These are phyloP conservation scores for Halictus rubicundus DNA, from an alignment of 1,140 invertebrate genomes.

Conservation along the genomic window DNA sequence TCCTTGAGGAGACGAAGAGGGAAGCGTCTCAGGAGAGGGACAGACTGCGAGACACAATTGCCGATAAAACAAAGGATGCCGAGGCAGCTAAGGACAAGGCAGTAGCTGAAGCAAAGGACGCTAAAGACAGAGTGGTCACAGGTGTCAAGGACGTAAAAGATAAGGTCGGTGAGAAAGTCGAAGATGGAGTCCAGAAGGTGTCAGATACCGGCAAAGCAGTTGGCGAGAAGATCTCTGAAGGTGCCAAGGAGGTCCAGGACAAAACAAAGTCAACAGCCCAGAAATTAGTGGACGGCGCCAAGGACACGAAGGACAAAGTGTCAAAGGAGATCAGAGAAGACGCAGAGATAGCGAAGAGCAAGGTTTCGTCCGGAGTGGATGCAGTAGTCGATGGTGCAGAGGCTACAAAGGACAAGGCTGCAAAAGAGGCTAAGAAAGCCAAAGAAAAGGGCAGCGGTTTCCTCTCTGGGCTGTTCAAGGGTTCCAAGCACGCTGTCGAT, in stretches of 20 bases:
- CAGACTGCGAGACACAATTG: slow-evolving; percentile 19
- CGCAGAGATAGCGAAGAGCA: neutral
- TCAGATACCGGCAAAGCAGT: slow-evolving; percentile 31
- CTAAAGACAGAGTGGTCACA: slow-evolving; percentile 17
- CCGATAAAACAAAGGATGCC: slow-evolving; percentile 51
- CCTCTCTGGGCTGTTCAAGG: slow-evolving; percentile 65
- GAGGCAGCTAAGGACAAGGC: slow-evolving; percentile 37
- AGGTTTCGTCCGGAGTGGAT: neutral
- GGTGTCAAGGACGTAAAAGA: slow-evolving; percentile 39
- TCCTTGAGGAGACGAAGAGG: slow-evolving; percentile 52
- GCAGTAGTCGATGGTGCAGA: neutral
- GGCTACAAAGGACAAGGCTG: slow-evolving; percentile 36
- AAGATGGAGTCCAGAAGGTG: slow-evolving; percentile 16
- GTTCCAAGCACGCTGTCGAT: slow-evolving; percentile 61
- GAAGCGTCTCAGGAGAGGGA: slow-evolving; percentile 55
- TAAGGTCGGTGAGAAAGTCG: slow-evolving; percentile 18
- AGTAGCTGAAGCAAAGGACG: slow-evolving; percentile 30
- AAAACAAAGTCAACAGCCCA: neutral
- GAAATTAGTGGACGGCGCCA: neutral
- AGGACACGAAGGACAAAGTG: neutral
- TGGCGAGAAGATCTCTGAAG: slow-evolving; percentile 45
- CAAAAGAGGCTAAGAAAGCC: slow-evolving; percentile 65
- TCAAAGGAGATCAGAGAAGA: neutral
- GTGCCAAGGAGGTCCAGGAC: neutral
- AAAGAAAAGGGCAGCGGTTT: slow-evolving; percentile 68